These are phyloP conservation scores for Ramphastos sulfuratus DNA, from an alignment of 2,113 vertebrate genomes.

Conservation along the genomic window DNA sequence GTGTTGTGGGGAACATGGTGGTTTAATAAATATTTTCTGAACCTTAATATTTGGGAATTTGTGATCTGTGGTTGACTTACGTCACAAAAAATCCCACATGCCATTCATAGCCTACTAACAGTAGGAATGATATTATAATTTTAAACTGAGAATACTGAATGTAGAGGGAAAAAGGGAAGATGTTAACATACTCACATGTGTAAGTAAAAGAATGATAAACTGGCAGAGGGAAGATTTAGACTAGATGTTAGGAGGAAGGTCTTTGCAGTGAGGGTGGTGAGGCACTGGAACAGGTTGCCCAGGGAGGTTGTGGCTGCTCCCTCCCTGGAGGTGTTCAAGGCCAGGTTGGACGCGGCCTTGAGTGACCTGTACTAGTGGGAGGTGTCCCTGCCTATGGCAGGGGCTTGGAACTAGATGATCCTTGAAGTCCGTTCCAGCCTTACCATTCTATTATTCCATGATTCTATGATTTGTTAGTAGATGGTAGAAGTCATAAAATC, in stretches of 20 bases:
- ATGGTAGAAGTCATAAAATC: background rate
- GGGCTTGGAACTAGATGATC: no score
- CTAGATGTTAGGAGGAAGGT: no score
- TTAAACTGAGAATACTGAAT: background rate
- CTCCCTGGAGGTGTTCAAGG: no score
- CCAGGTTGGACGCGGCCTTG: no score
- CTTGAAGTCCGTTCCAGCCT: no score
- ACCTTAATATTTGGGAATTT: constrained; percentile 6
- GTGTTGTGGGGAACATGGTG: background rate
- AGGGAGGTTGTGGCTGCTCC: no score
- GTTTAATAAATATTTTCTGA: background rate
- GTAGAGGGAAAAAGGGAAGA: background rate
- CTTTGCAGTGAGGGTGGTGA: no score
- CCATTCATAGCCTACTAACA: background rate
- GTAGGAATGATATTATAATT: background rate
- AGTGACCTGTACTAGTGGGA: no score
- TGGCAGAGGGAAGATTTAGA: no score
- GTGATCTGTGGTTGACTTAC: background rate
- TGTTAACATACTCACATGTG: accelerated
- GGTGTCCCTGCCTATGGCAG: no score
- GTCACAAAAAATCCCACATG: background rate
- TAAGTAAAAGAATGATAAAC: background rate
- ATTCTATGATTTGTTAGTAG: background rate
- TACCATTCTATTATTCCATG: no score
- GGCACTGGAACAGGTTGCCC: no score